Evolutionary conservation across 2,797 vertebrate species (phyloP), one percentile per base, ranked within the genome.

Genomic region (Poeciliopsis gracilis): DNA sequence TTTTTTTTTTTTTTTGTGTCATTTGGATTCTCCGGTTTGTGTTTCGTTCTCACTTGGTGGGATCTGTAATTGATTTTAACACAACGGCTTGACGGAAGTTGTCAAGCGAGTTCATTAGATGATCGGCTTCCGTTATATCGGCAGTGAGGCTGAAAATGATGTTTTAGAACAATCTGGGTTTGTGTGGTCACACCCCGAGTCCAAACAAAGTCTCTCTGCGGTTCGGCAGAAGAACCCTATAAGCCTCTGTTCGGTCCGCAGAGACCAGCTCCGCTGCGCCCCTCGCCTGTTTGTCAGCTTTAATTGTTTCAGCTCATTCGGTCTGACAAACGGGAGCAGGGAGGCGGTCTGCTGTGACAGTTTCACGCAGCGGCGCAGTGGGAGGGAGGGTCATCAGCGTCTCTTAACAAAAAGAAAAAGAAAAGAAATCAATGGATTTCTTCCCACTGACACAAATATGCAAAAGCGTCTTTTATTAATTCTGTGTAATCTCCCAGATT

Each of bases 381-480:
- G 51, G 36, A 43, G 28, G 28, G 45, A 51, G 28, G 25, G 47
- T 61, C 28, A 63, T 59, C 72, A 30, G 25, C n/a, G 20, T 66
- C 51, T 79, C 16, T 30, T 53, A 25, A 25, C 49, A 51, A 51
- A 51, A 51, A 8, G 20, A 53, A 23, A 15, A 23, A 53, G 16
- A 6, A 46, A 46, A 78, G 43, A 41, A 79, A 76, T 73, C 77
- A 75, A 51, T 38, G n/a, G 2, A 5, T 28, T 43, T 79, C 28
- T 49, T 70, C 45, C n/a, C 67, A 12, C 25, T 33, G 43, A 76
- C 49, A 46, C 8, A 45, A 28, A 67, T 41, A 73, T 72, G 36
- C 70, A 76, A 80, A 87, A 55, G 59, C 16, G 1, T 13, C 18
- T 25, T 6, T 43, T 13, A 73, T 57, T 80, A 25, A 76, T 30